Percentiles rank a stretch among this genome's conserved stretches.
Evolutionary conservation across 2,797 vertebrate species (phyloP).

Genomic region (Spea hammondii): DNA sequence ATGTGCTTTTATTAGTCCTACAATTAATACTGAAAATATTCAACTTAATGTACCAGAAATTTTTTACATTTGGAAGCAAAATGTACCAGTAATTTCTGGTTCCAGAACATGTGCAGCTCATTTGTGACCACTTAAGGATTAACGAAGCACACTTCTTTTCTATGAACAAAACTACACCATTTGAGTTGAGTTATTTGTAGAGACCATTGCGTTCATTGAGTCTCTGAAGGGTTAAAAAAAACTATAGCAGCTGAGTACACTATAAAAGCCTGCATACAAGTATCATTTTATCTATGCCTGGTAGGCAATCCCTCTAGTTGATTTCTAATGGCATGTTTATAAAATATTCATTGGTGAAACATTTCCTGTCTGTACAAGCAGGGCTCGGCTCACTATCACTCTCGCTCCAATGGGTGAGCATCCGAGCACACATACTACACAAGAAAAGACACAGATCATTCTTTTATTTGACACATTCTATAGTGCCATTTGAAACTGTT

Average conservation of each 20-base stretch:
- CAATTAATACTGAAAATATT: too few relatives aligned
- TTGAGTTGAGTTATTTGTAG: neutral
- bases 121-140: too few relatives aligned
- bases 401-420: slow-evolving; percentile 8
- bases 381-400: slow-evolving; percentile 31
- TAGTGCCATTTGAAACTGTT: too few relatives aligned
- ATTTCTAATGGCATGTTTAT: slow-evolving; percentile 54
- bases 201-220: neutral
- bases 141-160: too few relatives aligned
- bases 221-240: slow-evolving; percentile 32
- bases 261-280: slow-evolving; percentile 22
- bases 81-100: too few relatives aligned
- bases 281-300: slow-evolving; percentile 45
- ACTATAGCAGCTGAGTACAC: slow-evolving; percentile 15
- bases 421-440: slow-evolving; percentile 10
- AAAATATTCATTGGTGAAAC: slow-evolving; percentile 20
- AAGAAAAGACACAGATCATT: neutral
- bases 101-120: too few relatives aligned
- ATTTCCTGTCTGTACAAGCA: slow-evolving; percentile 30
- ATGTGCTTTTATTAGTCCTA: too few relatives aligned
- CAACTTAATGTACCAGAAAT: too few relatives aligned
- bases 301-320: slow-evolving; percentile 47
- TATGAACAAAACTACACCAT: too few relatives aligned
- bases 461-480: neutral
- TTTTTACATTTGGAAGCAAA: too few relatives aligned